Evolutionary conservation across 2,113 vertebrate genomes (phyloP).

Genomic region (Piaya cayana): DNA sequence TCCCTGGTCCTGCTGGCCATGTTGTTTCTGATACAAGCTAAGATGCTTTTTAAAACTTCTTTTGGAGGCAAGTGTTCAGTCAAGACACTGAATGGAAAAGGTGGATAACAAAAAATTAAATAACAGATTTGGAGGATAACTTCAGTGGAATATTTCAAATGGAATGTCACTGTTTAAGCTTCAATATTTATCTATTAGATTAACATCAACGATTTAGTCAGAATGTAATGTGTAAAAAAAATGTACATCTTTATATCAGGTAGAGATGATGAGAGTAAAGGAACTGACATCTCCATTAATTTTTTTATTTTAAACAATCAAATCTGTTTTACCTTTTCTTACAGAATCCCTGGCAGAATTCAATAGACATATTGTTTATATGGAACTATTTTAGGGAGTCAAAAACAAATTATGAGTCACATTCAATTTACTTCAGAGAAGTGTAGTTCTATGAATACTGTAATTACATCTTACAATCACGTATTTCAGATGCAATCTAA

Average conservation of each 20-base stretch:
- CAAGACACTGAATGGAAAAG: neutral
- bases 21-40: no score
- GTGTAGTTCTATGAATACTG: neutral
- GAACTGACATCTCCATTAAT: neutral
- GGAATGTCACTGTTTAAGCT: neutral
- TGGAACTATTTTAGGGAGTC: neutral
- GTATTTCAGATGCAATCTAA: neutral
- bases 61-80: neutral
- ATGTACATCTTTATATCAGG: neutral
- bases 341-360: neutral
- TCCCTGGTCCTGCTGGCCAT: no score
- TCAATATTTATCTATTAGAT: neutral
- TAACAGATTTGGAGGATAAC: neutral
- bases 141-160: neutral
- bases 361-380: neutral
- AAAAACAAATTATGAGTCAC: neutral
- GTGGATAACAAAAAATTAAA: neutral
- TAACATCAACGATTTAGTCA: neutral
- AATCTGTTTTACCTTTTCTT: neutral
- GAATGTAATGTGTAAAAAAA: neutral
- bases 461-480: neutral
- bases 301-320: constrained; percentile 12
- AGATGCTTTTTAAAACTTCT: neutral
- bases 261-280: neutral
- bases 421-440: neutral